Percentiles rank a stretch among this genome's conserved stretches.
phyloP scores from a whole-genome alignment of 2,888 invertebrate genomes.

The Netelia inedita region DNA sequence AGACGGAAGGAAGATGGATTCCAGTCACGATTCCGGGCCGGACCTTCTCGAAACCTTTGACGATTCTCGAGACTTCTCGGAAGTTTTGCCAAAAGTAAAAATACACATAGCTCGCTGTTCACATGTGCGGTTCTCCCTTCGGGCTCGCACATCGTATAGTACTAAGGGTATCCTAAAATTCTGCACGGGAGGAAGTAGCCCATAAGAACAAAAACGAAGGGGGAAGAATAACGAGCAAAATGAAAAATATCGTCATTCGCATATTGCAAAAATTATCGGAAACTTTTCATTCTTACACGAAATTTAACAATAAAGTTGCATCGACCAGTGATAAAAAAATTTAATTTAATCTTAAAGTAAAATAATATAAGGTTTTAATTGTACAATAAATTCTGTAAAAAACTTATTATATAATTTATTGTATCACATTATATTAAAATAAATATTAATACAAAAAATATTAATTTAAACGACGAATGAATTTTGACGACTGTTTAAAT shows the following conservation, averaged over 20 bases:
- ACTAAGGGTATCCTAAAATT: slow-evolving; percentile 57
- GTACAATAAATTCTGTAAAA: no score
- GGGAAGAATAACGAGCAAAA: not conserved
- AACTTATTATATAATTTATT: no score
- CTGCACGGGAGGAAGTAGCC: slow-evolving; percentile 27
- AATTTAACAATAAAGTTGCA: slow-evolving; percentile 49
- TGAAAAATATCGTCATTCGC: slow-evolving; percentile 40
- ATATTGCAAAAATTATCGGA: not conserved
- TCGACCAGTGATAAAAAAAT: not conserved
- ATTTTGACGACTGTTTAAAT: slow-evolving; percentile 40
- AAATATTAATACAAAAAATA: no score
- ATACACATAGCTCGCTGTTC: slow-evolving; percentile 70
- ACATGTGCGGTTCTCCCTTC: slow-evolving; percentile 28
- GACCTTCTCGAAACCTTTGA: slow-evolving; percentile 79
- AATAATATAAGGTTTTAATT: no score
- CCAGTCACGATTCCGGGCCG: slow-evolving; percentile 73
- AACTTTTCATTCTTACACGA: slow-evolving; percentile 26
- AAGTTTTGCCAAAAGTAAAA: slow-evolving; percentile 80
- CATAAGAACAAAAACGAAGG: not conserved
- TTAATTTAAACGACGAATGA: slow-evolving; percentile 24
- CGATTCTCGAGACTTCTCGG: slow-evolving; percentile 76
- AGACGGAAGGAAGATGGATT: slow-evolving; percentile 78
- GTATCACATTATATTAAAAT: no score
- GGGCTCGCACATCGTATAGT: slow-evolving; percentile 11
- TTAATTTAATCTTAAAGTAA: no score